A percentile compares a stretch with the other conserved stretches of the same genome.
Conservation (phyloP, 2,797 vertebrate genomes). For the Xiphorhynchus erythropygius region DNA sequence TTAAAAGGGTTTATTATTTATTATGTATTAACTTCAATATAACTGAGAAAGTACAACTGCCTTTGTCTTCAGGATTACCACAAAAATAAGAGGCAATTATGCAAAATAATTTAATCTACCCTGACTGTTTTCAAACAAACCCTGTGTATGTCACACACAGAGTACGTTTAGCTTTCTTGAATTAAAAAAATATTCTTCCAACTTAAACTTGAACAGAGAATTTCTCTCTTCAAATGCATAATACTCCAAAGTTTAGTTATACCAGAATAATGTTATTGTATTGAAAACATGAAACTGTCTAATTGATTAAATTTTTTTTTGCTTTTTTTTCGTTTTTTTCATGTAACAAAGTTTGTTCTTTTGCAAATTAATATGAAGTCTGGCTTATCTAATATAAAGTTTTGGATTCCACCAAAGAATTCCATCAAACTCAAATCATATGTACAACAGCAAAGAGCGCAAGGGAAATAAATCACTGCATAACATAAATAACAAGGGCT, state of each 20-base stretch:
- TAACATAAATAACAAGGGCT: neutral
- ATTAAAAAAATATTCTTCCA: neutral
- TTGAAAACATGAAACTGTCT: neutral
- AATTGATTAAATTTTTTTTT: slow-evolving; percentile 6
- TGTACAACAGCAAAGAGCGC: neutral
- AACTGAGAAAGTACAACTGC: neutral
- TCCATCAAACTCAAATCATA: neutral
- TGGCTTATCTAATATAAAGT: neutral
- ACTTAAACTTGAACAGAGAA: neutral
- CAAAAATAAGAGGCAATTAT: neutral
- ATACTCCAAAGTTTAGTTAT: neutral
- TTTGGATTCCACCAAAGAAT: neutral
- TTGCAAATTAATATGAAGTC: neutral
- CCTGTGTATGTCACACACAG: neutral
- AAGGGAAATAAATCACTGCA: neutral
- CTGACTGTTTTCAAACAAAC: neutral
- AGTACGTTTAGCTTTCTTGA: neutral
- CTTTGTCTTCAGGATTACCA: neutral
- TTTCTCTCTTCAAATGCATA: neutral
- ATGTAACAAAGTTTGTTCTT: neutral
- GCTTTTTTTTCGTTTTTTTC: neutral
- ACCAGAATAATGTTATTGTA: neutral
- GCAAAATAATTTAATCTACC: neutral
- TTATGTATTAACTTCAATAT: neutral
- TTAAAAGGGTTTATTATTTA: neutral